Percentiles rank a stretch among this genome's conserved stretches.
These are phyloP conservation scores for Babylonia areolata DNA, from an alignment of 1,140 invertebrate species.

Conservation along the genomic window DNA sequence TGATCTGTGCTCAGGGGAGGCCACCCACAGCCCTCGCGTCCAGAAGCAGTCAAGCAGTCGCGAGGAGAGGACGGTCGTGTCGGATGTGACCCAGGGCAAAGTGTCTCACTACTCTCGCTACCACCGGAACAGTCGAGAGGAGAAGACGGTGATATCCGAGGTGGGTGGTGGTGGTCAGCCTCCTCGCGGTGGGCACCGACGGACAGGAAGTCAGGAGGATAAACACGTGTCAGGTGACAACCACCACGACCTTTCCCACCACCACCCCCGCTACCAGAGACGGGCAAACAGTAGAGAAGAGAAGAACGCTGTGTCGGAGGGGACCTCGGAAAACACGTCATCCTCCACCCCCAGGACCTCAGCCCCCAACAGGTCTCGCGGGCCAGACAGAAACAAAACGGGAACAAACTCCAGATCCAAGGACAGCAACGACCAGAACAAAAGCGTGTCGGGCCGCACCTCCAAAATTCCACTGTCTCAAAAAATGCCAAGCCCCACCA, in stretches of 20 bases:
- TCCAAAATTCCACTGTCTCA: slow-evolving; percentile 35
- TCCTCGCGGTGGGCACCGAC: too few species aligned
- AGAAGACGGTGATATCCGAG: background rate
- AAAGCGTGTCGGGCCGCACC: slow-evolving; percentile 17
- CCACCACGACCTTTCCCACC: too few species aligned
- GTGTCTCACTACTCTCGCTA: background rate
- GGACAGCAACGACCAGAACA: background rate
- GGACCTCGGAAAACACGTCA: background rate
- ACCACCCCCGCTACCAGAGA: background rate
- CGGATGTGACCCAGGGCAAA: background rate
- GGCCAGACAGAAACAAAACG: background rate
- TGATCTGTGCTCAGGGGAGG: background rate
- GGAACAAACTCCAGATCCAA: background rate
- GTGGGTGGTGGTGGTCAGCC: too few species aligned
- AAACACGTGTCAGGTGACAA: too few species aligned
- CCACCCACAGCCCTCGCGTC: background rate
- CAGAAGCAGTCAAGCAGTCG: background rate
- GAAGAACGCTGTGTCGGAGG: background rate
- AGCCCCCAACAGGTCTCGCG: background rate
- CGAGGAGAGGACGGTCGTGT: background rate
- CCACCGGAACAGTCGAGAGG: background rate
- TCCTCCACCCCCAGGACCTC: background rate
- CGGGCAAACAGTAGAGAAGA: background rate
- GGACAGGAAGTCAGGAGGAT: too few species aligned
- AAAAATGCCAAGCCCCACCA: slow-evolving; percentile 43